These are phyloP conservation scores for Coturnix japonica DNA, from an alignment of 2,113 vertebrate species.

Conservation along the genomic window DNA sequence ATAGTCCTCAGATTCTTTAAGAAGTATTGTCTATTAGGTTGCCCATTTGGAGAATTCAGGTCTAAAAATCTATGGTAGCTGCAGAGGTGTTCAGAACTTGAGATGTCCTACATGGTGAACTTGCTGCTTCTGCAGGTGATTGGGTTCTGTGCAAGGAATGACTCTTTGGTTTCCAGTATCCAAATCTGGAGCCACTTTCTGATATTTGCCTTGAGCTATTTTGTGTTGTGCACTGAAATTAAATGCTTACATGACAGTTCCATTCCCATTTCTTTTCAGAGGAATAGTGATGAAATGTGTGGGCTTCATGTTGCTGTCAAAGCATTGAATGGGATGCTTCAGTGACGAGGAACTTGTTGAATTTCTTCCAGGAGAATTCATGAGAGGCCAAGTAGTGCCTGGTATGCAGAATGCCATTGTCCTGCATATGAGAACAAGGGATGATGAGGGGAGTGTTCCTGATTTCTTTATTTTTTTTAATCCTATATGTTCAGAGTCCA, in stretches of 20 bases:
- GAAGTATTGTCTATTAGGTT: background rate
- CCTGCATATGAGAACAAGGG: background rate
- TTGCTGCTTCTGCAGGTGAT: background rate
- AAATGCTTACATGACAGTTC: background rate
- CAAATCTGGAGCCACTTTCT: background rate
- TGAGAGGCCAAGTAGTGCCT: background rate
- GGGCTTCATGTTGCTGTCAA: slow-evolving; percentile 2
- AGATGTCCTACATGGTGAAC: rapidly evolving
- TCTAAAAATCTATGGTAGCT: background rate
- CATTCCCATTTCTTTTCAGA: background rate
- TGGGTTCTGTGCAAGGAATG: background rate
- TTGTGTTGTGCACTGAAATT: background rate
- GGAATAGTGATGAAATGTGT: background rate
- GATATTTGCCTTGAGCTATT: background rate
- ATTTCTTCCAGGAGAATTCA: background rate
- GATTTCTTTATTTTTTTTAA: background rate
- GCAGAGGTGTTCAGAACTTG: background rate
- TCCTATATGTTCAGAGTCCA: background rate
- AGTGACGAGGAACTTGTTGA: background rate
- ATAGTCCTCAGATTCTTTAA: background rate
- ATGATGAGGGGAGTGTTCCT: background rate
- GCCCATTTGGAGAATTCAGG: background rate
- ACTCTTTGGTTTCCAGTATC: background rate
- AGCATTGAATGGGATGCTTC: background rate
- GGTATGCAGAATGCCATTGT: background rate